Evolutionary conservation across 1,140 invertebrate genomes (phyloP), one percentile per base, ranked within the genome.

Genomic region (Drosophila lacteicornis): DNA sequence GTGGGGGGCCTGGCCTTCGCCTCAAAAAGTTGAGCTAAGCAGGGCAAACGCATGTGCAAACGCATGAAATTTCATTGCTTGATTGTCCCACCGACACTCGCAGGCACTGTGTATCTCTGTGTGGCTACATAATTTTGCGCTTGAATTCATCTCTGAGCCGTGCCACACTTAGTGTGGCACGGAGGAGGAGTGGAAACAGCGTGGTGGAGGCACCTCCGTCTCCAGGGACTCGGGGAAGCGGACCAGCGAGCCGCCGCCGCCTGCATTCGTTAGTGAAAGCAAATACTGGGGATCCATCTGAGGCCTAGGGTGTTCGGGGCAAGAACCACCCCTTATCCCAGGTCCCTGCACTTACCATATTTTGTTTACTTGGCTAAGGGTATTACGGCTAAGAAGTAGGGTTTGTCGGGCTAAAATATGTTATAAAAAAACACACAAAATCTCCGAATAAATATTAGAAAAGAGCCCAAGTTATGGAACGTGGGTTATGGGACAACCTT

Each of bases 41-140:
- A 57, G 68, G 66, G 53, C 62, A 80, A 87, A 88, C 80, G 84
- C 84, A 87, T 87, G 84, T 88, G 84, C 80, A 87, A 87, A 87
- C 85, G 84, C 80, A 88, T 90, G 85, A 90, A 90, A 90, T 90
- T 90, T 90, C 85, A 90, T 90, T 85, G 85, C 85, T 90, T 90
- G 85, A 90, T 90, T 90, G 85, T 90, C 81, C 82, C 79, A 76
- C 79, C 76, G 85, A 86, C 71, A 79, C 59, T 60, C 65, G 65
- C 38, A 69, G 19, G 36, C 59, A n/a, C 51, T 51, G 59, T 51
- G 50, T 59, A 47, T 55, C 38, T 71, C 60, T 75, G 78, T 85
- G 84, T 75, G 84, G 85, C 86, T 85, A 90, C 86, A 90, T 90
- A 90, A 90, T 90, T 90, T 90, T 90, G 75, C 82, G 85, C 85